These are phyloP conservation scores for Drepana arcuata DNA, from an alignment of 1,140 invertebrate genomes.

Conservation along the genomic window DNA sequence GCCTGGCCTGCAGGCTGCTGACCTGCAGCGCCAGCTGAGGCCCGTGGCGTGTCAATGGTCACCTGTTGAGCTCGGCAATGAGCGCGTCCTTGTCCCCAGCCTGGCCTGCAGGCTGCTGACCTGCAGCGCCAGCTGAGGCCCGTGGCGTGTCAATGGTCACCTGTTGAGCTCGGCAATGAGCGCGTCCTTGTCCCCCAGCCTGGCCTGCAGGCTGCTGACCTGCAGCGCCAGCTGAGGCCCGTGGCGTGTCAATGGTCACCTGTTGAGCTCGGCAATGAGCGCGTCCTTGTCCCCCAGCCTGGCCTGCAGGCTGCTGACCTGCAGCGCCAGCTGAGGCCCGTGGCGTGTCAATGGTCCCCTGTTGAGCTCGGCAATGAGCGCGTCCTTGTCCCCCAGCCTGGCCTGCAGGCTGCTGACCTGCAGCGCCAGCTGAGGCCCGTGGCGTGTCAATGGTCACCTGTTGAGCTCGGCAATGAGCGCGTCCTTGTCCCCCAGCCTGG, in stretches of 20 bases:
- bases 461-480: conserved; percentile 59
- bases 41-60: conserved; percentile 31
- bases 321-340: conserved; percentile 47
- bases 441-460: conserved; percentile 36
- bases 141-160: no score
- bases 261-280: conserved; percentile 56
- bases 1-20: conserved; percentile 35
- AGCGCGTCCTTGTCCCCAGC: conserved; percentile 60
- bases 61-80: conserved; percentile 59
- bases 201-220: conserved; percentile 35
- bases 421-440: conserved; percentile 47
- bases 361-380: conserved; percentile 56
- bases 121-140: conserved; percentile 46
- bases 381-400: conserved; percentile 55
- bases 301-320: conserved; percentile 38
- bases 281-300: conserved; percentile 57
- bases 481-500: conserved; percentile 53
- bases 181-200: conserved; percentile 56
- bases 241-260: conserved; percentile 37
- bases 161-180: conserved; percentile 59
- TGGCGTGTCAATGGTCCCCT: conserved; percentile 42
- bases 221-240: conserved; percentile 51
- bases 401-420: conserved; percentile 43
- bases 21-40: conserved; percentile 49
- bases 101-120: conserved; percentile 39